Base-by-base conservation (phyloP, 30 jellyfish, hydroid and myxozoan species). In the Rhopilema esculentum region DNA sequence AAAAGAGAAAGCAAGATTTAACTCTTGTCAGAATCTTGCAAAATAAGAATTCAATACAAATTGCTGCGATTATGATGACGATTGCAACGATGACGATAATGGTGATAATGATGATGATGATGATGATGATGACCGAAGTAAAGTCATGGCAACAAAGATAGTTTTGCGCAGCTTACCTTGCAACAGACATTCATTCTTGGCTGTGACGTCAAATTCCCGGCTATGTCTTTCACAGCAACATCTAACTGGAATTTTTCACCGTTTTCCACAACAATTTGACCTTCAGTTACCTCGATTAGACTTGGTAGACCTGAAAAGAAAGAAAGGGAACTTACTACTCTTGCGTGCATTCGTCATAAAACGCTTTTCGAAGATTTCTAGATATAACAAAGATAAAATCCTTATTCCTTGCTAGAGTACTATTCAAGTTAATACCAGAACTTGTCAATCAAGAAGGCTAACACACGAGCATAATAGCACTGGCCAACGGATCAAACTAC, bases 161-260 rank as follows among this genome's bases (percentile, higher is more conserved):
- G 12, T 40, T 2, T 2, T 40, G n/a, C 57, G 12, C 57, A 27
- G 23, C 74, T 18, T 89, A 89, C 97, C 93, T 82, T 80, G 84
- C 97, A 89, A 21, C 27, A 70, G 30, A 89, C 92, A 32, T 72
- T 63, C 16, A 80, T 70, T 63, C 74, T 75, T 21, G 91, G 92
- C 64, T 89, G 92, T 40, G 82, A 67, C n/a, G 93, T 81, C 21
- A 64, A 12, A 48, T 89, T 89, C 26, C 97, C 97, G 48, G 78
- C 89, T 32, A 53, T 64, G 82, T 89, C 97, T 53, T 68, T 72
- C 29, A 89, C 75, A 19, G 26, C 75, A 4, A 82, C 93, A 48
- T 27, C 72, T 33, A 80, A 57, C 7, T 29, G 72, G 49, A 89
- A 24, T 1, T 27, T 64, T 19, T 53, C 88, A 27, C 93, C 97